Conservation (phyloP, 2,113 vertebrate species). For the Sprattus sprattus region DNA sequence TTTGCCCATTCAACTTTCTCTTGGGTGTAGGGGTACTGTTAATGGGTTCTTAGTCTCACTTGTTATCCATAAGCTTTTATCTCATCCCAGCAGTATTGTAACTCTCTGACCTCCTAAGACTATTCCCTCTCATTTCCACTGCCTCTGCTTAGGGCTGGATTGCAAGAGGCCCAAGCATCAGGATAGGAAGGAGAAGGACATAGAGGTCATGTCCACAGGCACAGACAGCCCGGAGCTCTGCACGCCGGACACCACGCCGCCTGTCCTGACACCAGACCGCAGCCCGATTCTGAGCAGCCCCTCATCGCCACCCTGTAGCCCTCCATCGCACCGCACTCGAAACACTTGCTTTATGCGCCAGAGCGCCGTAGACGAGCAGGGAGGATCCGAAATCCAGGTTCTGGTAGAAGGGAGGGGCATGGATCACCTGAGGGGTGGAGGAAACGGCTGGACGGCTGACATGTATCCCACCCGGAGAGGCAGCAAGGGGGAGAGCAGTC, state of each 20-base stretch:
- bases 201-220: constrained; percentile 87
- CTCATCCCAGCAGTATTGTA: constrained; percentile 18
- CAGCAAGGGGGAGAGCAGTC: constrained; percentile 74
- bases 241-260: constrained; percentile 91
- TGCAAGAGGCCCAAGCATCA: constrained; percentile 88
- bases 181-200: constrained; percentile 83
- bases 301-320: constrained; percentile 80
- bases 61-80: constrained; percentile 12
- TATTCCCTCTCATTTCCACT: constrained; percentile 14
- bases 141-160: constrained; percentile 79
- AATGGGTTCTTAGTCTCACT: background rate
- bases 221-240: constrained; percentile 94
- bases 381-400: constrained; percentile 90
- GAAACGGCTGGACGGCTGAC: constrained; percentile 86
- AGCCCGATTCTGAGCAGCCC: constrained; percentile 88
- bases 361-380: constrained; percentile 84
- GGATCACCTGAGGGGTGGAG: constrained; percentile 64
- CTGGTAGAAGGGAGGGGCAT: constrained; percentile 82
- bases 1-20: background rate
- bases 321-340: constrained; percentile 74
- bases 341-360: constrained; percentile 89
- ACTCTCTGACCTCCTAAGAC: constrained; percentile 2
- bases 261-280: constrained; percentile 86
- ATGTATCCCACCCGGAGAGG: constrained; percentile 69
- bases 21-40: background rate